These are phyloP conservation scores for Acanthosepion pharaonis DNA, from an alignment of 2,888 invertebrate genomes.

Conservation along the genomic window DNA sequence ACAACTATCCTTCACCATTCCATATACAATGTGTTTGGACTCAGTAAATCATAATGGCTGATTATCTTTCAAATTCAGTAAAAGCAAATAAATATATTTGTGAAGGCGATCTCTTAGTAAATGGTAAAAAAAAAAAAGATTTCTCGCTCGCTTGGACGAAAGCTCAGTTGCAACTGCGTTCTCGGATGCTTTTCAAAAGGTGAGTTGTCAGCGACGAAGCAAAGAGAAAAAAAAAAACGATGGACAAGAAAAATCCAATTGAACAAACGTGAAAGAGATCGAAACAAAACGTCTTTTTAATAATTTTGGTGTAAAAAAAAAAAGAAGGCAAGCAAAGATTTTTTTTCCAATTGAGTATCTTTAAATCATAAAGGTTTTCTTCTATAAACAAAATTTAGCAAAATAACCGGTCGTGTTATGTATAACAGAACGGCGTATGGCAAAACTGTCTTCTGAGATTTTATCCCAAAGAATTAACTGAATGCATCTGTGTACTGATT, in stretches of 20 bases:
- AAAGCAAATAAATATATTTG: background rate
- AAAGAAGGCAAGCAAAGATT: background rate
- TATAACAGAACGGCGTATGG: background rate
- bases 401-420: background rate
- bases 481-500: background rate
- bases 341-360: background rate
- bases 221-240: background rate
- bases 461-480: background rate
- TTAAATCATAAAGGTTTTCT: background rate
- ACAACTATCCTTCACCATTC: background rate
- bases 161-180: background rate
- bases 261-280: background rate
- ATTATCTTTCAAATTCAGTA: background rate
- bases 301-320: background rate
- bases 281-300: constrained; percentile 1
- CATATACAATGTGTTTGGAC: too few relatives aligned
- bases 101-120: background rate
- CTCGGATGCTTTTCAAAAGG: background rate
- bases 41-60: background rate
- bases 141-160: background rate
- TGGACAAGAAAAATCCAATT: background rate
- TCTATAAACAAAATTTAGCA: background rate
- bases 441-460: background rate
- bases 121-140: background rate
- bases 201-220: background rate